Evolutionary conservation across 1,140 invertebrate species (phyloP), one percentile per base, ranked within the genome.

Genomic region (Diachasmimorpha longicaudata): DNA sequence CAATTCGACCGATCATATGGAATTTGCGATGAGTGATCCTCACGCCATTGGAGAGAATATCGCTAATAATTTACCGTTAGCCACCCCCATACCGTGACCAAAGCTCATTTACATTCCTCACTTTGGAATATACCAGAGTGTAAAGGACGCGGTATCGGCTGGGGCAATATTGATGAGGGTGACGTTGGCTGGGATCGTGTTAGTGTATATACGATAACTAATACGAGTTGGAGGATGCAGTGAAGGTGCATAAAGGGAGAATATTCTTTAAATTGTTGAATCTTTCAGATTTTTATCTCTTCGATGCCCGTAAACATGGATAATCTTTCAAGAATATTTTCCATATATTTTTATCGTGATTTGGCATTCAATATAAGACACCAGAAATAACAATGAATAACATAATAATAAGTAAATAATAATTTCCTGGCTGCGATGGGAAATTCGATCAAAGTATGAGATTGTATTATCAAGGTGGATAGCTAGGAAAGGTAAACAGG

Each of bases 101-200:
- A 70, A 70, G 58, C 74, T 70, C 69, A 75, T 75, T 75, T 70
- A 75, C 74, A 75, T 75, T 75, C 67, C 46, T 70, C 67, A 44
- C 74, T 36, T 70, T 63, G 16, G 52, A 70, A 75, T 75, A 75
- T 36, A 58, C n/a, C 25, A 36, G 25, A 75, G 67, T 44, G 67
- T 75, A 75, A 48, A 44, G 19, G 67, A n/a, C 21, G 67, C 52
- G 46, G 74, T 75, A 75, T 70, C 67, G 19, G 67, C n/a, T 13
- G 67, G 39, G 46, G 74, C 46, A 75, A 75, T 75, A 75, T 75
- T 75, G 74, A 75, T 75, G 74, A 70, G 74, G 70, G 48, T 70
- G 21, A 48, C 16, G 44, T 14, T 52, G 48, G 69, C 37, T 52
- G 44, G 69, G 13, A 23, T 31, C 16, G 46, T 72, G 39, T 39